Conservation (phyloP, 2,888 invertebrate genomes). For the Sialis lutaria region DNA sequence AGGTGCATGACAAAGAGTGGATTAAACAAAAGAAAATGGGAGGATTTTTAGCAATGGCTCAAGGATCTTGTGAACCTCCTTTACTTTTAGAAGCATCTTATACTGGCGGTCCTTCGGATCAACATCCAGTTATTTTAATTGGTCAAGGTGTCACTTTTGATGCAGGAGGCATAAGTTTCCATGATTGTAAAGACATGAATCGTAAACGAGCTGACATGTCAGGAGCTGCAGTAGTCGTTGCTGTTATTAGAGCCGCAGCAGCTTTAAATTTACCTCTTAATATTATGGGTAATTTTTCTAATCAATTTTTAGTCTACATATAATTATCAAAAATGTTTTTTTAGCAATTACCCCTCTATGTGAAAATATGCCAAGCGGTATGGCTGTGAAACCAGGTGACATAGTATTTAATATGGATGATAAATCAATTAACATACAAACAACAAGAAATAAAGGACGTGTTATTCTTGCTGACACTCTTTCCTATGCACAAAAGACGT, state of each 20-base stretch:
- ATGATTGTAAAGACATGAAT: conserved; percentile 14
- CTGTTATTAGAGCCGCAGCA: conserved; percentile 31
- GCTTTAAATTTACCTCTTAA: conserved; percentile 34
- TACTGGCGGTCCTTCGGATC: conserved; percentile 26
- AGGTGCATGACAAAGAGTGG: conserved; percentile 43
- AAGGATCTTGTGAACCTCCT: conserved; percentile 48
- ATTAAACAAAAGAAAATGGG: conserved; percentile 43
- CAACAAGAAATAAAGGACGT: conserved; percentile 37
- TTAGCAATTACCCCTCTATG: conserved; percentile 22
- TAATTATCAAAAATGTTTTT: no score
- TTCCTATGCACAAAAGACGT: conserved; percentile 24
- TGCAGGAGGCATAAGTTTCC: conserved; percentile 22
- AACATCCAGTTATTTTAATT: conserved; percentile 42
- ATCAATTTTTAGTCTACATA: no score
- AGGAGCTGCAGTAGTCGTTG: conserved; percentile 40
- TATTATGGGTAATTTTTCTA: conserved; percentile 20
- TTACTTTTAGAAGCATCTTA: conserved; percentile 45
- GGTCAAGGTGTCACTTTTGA: conserved; percentile 50
- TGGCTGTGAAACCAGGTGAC: conserved; percentile 35
- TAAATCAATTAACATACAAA: conserved; percentile 40
- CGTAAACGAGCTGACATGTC: conserved; percentile 37
- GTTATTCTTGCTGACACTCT: conserved; percentile 22
- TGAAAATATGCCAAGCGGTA: conserved; percentile 37
- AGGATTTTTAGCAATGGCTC: conserved; percentile 45
- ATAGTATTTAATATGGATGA: conserved; percentile 32